Percentiles rank a stretch among this genome's conserved stretches.
Conservation (phyloP, 2,888 invertebrate genomes). For the Lucinisca nassula region DNA sequence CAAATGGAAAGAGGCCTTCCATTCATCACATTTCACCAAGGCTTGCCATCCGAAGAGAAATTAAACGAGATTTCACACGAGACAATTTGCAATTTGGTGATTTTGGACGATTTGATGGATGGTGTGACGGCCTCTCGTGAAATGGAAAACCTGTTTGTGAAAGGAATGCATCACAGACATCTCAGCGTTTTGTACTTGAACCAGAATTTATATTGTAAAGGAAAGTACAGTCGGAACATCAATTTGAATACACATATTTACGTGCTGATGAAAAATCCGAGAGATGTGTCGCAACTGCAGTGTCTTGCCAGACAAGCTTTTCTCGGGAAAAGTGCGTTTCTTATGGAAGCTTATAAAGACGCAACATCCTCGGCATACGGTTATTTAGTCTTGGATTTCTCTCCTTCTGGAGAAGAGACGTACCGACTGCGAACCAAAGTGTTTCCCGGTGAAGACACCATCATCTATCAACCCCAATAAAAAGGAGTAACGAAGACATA, state of each 20-base stretch:
- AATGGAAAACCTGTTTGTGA: conserved; percentile 59
- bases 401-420: conserved; percentile 26
- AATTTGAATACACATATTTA: conserved; percentile 52
- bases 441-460: no score
- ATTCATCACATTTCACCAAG: conserved; percentile 50
- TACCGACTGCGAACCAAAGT: conserved; percentile 42
- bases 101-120: conserved; percentile 53
- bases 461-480: conserved; percentile 37
- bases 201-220: conserved; percentile 63
- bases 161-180: conserved; percentile 62
- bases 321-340: conserved; percentile 43
- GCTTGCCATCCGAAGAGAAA: conserved; percentile 43
- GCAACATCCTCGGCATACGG: conserved; percentile 52
- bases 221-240: conserved; percentile 50
- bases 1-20: conserved; percentile 50
- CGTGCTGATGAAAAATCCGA: conserved; percentile 26
- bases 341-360: no score
- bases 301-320: conserved; percentile 55
- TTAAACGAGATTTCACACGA: conserved; percentile 20
- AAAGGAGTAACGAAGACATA: background rate
- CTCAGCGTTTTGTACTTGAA: conserved; percentile 52
- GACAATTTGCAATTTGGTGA: conserved; percentile 45
- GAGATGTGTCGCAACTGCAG: conserved; percentile 56
- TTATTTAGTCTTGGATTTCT: conserved; percentile 62
- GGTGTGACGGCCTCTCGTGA: conserved; percentile 57